Evolutionary conservation across 2,888 invertebrate species (phyloP).

Genomic region (Trachelus stipa): DNA sequence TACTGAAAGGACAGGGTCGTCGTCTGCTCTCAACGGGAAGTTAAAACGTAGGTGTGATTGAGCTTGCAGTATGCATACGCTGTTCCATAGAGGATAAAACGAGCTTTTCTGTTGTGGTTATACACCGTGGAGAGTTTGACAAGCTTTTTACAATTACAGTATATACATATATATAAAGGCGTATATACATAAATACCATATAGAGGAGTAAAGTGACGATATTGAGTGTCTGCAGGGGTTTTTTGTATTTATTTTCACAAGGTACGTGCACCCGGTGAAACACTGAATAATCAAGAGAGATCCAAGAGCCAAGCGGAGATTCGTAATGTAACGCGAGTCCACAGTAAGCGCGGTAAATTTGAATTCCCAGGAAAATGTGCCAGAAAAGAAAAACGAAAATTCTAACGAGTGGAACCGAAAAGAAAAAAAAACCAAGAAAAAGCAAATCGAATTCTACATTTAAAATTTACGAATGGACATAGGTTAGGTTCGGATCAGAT

Average conservation of each 20-base stretch:
- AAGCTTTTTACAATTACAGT: neutral
- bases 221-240: neutral
- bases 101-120: neutral
- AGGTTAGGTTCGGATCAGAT: neutral
- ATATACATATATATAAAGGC: neutral
- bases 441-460: neutral
- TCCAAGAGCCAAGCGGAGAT: too few relatives aligned
- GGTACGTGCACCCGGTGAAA: neutral
- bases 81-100: neutral
- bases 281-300: neutral
- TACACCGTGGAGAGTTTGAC: neutral
- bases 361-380: neutral
- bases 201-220: neutral
- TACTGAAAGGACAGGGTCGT: neutral
- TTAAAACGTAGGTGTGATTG: neutral
- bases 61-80: neutral
- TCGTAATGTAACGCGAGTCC: neutral
- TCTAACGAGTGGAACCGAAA: neutral
- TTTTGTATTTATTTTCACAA: neutral
- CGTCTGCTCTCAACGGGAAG: neutral
- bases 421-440: too few relatives aligned
- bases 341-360: neutral
- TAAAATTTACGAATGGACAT: neutral
- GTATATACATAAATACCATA: neutral
- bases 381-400: neutral